A percentile compares a stretch with the other conserved stretches of the same genome.
Evolutionary conservation across 53 echinoderm and acorn worm species (phyloP).

Genomic region (Echinometra lucunter): DNA sequence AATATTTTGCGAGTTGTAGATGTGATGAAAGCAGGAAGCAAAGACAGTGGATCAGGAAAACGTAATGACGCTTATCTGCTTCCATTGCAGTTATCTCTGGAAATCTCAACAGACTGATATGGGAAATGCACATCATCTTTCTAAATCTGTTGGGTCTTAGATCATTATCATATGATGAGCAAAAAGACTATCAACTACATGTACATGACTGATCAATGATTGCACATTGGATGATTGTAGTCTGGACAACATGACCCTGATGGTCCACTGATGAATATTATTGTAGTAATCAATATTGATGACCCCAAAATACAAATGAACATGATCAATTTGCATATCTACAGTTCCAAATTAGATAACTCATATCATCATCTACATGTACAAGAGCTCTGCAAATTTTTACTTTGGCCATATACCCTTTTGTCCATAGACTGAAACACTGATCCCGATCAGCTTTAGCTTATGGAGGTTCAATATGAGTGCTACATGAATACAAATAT

Average conservation of each 20-base stretch:
- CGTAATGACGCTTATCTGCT: constrained; percentile 42
- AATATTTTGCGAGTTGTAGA: constrained; percentile 16
- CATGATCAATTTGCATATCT: too few species aligned
- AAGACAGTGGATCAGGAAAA: constrained; percentile 12
- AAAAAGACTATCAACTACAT: background rate
- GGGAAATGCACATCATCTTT: constrained; percentile 34
- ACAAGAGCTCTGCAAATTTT: too few species aligned
- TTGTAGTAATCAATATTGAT: background rate
- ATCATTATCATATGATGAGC: background rate
- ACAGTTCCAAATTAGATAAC: too few species aligned
- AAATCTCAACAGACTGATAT: constrained; percentile 17
- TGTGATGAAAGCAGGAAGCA: background rate
- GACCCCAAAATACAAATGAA: too few species aligned
- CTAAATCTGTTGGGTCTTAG: background rate
- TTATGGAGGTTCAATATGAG: too few species aligned
- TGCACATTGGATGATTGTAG: background rate
- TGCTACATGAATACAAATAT: too few species aligned
- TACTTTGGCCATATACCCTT: too few species aligned
- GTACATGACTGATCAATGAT: constrained; percentile 25
- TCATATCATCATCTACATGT: too few species aligned
- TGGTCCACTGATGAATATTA: background rate
- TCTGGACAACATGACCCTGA: background rate
- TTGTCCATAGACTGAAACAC: too few species aligned
- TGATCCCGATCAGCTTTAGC: too few species aligned
- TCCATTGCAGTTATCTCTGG: background rate